phyloP scores from a whole-genome alignment of 1,140 invertebrate species.

The Cherax quadricarinatus region DNA sequence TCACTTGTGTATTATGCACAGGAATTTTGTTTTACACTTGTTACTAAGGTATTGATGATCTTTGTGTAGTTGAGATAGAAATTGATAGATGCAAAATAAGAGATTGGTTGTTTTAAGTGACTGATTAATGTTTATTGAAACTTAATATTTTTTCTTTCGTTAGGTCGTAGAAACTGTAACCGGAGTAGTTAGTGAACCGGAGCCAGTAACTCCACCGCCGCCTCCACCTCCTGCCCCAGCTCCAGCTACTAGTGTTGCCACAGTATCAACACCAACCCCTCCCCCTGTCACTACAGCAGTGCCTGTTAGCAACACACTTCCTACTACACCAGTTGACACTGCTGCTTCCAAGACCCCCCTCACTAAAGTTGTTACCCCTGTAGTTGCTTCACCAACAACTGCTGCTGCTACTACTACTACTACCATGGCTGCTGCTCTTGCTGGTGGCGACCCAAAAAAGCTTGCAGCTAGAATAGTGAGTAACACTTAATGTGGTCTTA shows the following conservation, averaged over 20 bases:
- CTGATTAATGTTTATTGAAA: too few species aligned
- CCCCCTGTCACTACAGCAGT: constrained; percentile 74
- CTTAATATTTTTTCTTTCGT: background rate
- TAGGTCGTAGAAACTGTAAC: constrained; percentile 95
- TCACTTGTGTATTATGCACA: too few species aligned
- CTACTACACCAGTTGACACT: background rate
- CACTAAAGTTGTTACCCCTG: background rate
- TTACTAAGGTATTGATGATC: too few species aligned
- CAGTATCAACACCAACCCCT: constrained; percentile 72
- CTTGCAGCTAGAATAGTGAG: constrained; percentile 51
- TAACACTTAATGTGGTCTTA: background rate
- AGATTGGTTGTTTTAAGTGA: too few species aligned
- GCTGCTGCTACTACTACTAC: constrained; percentile 16
- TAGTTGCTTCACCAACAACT: background rate
- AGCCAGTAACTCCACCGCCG: constrained; percentile 45
- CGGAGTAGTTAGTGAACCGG: constrained; percentile 74
- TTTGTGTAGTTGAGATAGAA: too few species aligned
- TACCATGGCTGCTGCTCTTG: background rate
- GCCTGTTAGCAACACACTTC: constrained; percentile 43
- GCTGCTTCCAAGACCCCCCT: constrained; percentile 8
- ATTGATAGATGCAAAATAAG: too few species aligned
- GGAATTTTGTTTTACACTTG: too few species aligned
- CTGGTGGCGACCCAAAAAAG: constrained; percentile 46
- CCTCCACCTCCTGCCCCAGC: constrained; percentile 39
- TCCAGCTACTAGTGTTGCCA: constrained; percentile 73